These are phyloP conservation scores for Phasianus colchicus DNA, from an alignment of 2,113 vertebrate species.

Conservation along the genomic window DNA sequence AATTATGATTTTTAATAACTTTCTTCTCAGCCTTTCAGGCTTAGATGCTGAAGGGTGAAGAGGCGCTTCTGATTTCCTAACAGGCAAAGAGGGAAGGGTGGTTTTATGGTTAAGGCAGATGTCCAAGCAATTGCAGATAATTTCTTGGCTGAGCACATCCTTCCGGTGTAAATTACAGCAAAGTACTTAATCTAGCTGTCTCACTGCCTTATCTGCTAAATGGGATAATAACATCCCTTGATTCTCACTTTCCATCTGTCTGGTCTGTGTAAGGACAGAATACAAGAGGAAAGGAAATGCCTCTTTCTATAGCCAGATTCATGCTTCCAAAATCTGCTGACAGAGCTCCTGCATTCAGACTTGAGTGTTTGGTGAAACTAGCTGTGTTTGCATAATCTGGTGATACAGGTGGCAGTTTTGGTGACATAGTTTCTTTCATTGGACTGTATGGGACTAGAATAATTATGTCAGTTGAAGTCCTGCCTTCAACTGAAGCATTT, in stretches of 20 bases:
- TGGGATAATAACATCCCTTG: not conserved
- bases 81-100: not conserved
- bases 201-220: conserved; percentile 20
- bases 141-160: conserved; percentile 43
- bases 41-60: not conserved
- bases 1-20: conserved; percentile 3
- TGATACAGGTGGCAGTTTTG: not conserved
- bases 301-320: not conserved
- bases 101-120: conserved; percentile 13
- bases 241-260: conserved; percentile 22
- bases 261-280: not conserved
- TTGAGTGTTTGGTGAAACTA: not conserved
- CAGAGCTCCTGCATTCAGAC: not conserved
- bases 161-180: conserved; percentile 18
- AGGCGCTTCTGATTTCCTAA: conserved; percentile 8
- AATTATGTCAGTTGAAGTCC: not conserved
- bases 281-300: not conserved
- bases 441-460: not conserved
- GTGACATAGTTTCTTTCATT: not conserved
- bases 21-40: not conserved
- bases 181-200: conserved; percentile 2
- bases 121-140: conserved; percentile 8
- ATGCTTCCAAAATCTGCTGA: not conserved
- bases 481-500: not conserved
- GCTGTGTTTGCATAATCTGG: not conserved